These are phyloP conservation scores for Zingel zingel DNA, from an alignment of 2,113 vertebrate species.

Conservation along the genomic window DNA sequence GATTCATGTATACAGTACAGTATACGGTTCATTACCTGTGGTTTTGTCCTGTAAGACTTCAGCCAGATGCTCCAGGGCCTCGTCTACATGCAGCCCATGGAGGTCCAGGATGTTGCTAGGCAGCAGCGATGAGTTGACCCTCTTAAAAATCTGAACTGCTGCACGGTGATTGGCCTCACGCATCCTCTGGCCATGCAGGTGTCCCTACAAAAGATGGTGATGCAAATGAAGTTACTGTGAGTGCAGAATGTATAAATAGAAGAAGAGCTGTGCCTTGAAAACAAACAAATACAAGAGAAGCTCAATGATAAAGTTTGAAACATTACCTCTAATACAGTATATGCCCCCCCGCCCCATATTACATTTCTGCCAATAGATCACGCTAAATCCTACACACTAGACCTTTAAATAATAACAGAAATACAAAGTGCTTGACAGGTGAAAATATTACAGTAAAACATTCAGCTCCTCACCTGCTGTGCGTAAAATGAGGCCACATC, in stretches of 20 bases:
- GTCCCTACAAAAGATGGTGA: conserved; percentile 82
- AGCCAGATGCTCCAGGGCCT: conserved; percentile 90
- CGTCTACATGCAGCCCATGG: conserved; percentile 95
- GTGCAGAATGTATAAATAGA: not conserved
- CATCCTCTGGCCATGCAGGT: conserved; percentile 93
- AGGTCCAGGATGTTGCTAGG: conserved; percentile 95
- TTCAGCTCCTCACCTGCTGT: conserved; percentile 87
- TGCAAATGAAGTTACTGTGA: not conserved
- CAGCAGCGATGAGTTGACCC: conserved; percentile 91
- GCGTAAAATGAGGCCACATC: conserved; percentile 95
- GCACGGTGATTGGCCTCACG: conserved; percentile 93
- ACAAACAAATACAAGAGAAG: not conserved
- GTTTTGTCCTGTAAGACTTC: conserved; percentile 90
- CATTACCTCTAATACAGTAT: not conserved
- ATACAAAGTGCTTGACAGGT: not conserved
- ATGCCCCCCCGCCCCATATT: not conserved
- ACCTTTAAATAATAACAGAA: no score
- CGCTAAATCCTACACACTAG: no score
- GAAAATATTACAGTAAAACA: not conserved
- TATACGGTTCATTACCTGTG: conserved; percentile 81
- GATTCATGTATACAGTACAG: not conserved
- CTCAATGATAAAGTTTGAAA: no score
- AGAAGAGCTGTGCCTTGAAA: not conserved
- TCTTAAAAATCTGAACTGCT: conserved; percentile 92
- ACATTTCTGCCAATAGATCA: no score